phyloP scores from a whole-genome alignment of 2,797 vertebrate genomes.

The Fratercula arctica region DNA sequence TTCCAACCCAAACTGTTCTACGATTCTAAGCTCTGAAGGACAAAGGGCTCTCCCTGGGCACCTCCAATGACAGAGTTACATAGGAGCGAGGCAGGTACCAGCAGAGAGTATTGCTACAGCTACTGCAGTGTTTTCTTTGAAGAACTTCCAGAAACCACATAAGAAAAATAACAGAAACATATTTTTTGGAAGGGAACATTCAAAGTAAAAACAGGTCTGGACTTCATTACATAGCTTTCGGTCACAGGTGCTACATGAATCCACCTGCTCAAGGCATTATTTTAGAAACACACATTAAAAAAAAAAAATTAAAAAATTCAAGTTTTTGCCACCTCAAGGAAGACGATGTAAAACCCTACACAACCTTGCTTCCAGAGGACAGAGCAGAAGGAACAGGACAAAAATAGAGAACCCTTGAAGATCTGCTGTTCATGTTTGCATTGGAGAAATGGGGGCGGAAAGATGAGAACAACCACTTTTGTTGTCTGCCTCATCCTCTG shows the following conservation, averaged over 20 bases:
- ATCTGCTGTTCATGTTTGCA: neutral
- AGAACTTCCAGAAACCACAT: conserved; percentile 40
- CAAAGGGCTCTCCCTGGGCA: neutral
- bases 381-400: neutral
- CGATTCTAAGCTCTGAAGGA: neutral
- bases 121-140: conserved; percentile 16
- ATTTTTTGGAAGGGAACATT: neutral
- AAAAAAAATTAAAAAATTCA: neutral
- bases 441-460: neutral
- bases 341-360: neutral
- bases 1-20: neutral
- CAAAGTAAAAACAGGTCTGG: neutral
- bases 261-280: neutral
- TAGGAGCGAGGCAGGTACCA: neutral
- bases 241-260: neutral
- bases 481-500: neutral
- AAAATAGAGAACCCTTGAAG: neutral
- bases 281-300: neutral
- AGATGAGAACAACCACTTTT: neutral
- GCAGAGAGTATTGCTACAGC: neutral
- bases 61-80: neutral
- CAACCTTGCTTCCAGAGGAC: neutral
- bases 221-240: neutral
- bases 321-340: neutral
- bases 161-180: neutral